These are phyloP conservation scores for Drosophila kanekoi DNA, from an alignment of 2,888 invertebrate genomes.

Conservation along the genomic window DNA sequence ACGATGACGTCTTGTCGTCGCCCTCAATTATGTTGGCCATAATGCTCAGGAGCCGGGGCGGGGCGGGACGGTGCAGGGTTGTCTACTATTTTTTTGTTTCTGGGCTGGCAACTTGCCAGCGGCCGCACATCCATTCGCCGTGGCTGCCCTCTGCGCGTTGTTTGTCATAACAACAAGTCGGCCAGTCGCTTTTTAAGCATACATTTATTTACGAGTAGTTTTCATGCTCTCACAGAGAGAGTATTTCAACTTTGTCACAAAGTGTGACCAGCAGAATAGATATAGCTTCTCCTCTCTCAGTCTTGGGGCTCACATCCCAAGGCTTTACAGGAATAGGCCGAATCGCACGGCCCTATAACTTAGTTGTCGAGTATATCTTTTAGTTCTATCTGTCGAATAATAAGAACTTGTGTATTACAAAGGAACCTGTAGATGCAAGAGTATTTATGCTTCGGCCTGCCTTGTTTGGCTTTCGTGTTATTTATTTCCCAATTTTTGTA, in stretches of 20 bases:
- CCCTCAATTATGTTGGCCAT: slow-evolving; percentile 26
- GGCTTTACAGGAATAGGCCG: too few species aligned
- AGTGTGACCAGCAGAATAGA: too few species aligned
- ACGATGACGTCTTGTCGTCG: slow-evolving; percentile 43
- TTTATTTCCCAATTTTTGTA: slow-evolving; percentile 1
- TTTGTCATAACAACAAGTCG: slow-evolving; percentile 53
- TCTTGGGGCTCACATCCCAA: too few species aligned
- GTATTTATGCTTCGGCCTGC: too few species aligned
- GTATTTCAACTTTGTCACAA: too few species aligned
- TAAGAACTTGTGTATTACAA: too few species aligned
- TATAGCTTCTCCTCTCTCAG: too few species aligned
- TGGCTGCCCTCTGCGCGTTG: slow-evolving; percentile 43
- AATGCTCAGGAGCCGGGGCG: slow-evolving; percentile 6
- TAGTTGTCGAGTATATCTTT: too few species aligned
- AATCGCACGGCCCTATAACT: too few species aligned
- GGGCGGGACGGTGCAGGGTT: slow-evolving; percentile 2
- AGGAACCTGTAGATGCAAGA: too few species aligned
- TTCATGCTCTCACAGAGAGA: slow-evolving; percentile 1
- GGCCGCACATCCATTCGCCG: slow-evolving; percentile 29
- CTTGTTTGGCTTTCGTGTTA: background rate
- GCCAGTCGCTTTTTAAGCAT: slow-evolving; percentile 55
- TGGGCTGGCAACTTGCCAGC: slow-evolving; percentile 62
- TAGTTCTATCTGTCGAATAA: too few species aligned
- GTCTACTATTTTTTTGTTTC: background rate
- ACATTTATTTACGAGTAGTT: slow-evolving; percentile 68